Evolutionary conservation across 2,113 vertebrate genomes (phyloP).

Genomic region (Sebastes schlegelii): DNA sequence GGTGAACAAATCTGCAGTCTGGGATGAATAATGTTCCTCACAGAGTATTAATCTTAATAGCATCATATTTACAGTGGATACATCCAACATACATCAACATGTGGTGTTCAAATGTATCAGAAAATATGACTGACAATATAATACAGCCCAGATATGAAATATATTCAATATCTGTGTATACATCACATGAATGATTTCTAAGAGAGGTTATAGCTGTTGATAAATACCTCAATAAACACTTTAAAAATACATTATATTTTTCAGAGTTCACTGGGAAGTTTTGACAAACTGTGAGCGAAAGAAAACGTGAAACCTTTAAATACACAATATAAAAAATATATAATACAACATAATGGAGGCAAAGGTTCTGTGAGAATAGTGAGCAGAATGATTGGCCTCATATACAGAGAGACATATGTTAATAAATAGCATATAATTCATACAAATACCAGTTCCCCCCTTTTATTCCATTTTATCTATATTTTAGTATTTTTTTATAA

Average conservation of each 20-base stretch:
- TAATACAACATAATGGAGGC: neutral
- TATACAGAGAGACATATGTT: neutral
- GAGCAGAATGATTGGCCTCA: neutral
- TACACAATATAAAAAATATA: neutral
- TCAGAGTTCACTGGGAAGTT: neutral
- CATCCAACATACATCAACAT: neutral
- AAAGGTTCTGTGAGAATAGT: neutral
- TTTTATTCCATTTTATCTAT: neutral
- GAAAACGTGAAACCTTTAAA: neutral
- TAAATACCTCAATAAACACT: neutral
- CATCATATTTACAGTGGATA: neutral
- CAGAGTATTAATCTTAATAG: neutral
- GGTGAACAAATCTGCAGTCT: constrained; percentile 16
- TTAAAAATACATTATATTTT: neutral
- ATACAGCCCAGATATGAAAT: too few species aligned
- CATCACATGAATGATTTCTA: neutral
- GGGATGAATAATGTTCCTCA: neutral
- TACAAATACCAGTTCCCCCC: neutral
- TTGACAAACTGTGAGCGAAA: neutral
- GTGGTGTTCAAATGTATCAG: neutral
- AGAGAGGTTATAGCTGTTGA: too few species aligned
- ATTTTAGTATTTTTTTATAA: neutral
- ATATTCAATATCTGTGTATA: neutral
- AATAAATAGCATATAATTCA: neutral
- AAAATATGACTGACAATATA: neutral